Conservation (phyloP, 2,888 invertebrate genomes). For the Andrena fulva region DNA sequence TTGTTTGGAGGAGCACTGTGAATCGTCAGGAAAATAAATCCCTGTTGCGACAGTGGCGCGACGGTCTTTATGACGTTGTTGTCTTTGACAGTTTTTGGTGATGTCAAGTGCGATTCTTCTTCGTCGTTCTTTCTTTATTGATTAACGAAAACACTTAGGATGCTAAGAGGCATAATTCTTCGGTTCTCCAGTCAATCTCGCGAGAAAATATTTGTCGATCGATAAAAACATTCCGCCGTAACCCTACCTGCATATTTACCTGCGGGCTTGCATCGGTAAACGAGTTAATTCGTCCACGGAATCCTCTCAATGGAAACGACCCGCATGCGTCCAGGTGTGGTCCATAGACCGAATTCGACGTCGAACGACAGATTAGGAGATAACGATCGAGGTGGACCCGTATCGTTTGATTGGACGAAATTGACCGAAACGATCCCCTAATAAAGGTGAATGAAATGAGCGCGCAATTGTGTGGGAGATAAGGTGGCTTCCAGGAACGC, state of each 20-base stretch:
- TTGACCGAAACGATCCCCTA: slow-evolving; percentile 71
- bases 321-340: slow-evolving; percentile 80
- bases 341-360: slow-evolving; percentile 61
- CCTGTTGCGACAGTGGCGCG: not conserved
- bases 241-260: slow-evolving; percentile 67
- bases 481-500: slow-evolving; percentile 67
- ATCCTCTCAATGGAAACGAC: slow-evolving; percentile 46
- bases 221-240: slow-evolving; percentile 7
- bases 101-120: not conserved
- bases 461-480: slow-evolving; percentile 68
- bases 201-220: slow-evolving; percentile 1
- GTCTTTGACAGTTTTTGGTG: not conserved
- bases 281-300: slow-evolving; percentile 61
- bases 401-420: slow-evolving; percentile 79
- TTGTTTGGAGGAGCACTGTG: slow-evolving; percentile 24
- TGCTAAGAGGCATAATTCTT: no score
- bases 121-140: not conserved
- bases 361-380: slow-evolving; percentile 62
- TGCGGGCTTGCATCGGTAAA: slow-evolving; percentile 56
- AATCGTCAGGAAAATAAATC: not conserved
- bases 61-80: not conserved
- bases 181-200: not conserved
- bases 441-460: slow-evolving; percentile 72
- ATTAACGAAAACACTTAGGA: no score
- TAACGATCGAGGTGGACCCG: slow-evolving; percentile 76